Conservation (phyloP, 2,113 vertebrate species). For the Hippoglossus stenolepis region DNA sequence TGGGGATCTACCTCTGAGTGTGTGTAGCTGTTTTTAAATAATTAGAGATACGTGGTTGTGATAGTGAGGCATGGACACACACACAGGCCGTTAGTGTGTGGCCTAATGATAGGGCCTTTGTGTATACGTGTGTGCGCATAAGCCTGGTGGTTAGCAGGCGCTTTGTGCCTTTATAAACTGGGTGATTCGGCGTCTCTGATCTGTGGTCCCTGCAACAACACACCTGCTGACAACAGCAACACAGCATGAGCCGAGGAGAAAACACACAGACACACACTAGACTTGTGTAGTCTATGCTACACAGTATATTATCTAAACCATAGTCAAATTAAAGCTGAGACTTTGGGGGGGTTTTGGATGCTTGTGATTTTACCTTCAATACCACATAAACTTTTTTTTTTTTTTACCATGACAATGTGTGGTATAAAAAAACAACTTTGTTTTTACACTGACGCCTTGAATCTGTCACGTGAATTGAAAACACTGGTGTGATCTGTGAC, state of each 20-base stretch:
- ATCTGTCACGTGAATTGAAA: too few species aligned
- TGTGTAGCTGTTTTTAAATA: neutral
- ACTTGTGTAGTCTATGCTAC: neutral
- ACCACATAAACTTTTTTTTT: too few species aligned
- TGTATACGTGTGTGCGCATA: neutral
- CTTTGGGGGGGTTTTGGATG: too few species aligned
- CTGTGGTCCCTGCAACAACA: neutral
- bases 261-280: neutral
- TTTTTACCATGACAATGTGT: too few species aligned
- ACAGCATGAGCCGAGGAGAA: too few species aligned
- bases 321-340: neutral
- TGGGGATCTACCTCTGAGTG: neutral
- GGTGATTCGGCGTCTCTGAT: neutral
- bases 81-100: neutral
- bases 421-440: too few species aligned
- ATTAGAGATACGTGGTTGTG: neutral
- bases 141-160: neutral
- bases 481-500: too few species aligned
- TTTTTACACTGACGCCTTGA: too few species aligned
- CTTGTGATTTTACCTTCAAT: too few species aligned
- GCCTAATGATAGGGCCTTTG: neutral
- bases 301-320: neutral
- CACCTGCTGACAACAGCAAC: slow-evolving; percentile 33
- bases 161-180: slow-evolving; percentile 9
- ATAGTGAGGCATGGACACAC: neutral